Percentiles rank a stretch among this genome's conserved stretches.
Conservation (phyloP, 2,113 vertebrate species). For the Xerus inauris region DNA sequence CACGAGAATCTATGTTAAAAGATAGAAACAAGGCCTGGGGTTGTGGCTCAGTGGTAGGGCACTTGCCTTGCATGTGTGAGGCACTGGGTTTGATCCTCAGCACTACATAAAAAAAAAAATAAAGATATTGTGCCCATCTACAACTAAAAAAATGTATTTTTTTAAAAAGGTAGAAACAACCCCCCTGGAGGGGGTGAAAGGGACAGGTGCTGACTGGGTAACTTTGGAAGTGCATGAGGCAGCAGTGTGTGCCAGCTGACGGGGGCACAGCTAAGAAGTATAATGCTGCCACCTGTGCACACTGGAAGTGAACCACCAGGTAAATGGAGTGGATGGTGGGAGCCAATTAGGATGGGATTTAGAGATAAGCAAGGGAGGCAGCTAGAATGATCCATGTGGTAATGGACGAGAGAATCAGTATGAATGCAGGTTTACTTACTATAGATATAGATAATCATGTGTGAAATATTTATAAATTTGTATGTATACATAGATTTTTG, state of each 20-base stretch:
- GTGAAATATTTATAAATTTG: neutral
- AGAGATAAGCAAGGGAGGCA: neutral
- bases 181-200: too few relatives aligned
- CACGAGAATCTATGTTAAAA: neutral
- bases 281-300: neutral
- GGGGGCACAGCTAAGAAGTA: neutral
- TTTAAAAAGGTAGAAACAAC: neutral
- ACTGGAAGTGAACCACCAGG: neutral
- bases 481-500: neutral
- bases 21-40: neutral
- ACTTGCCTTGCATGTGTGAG: too few relatives aligned
- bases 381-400: neutral
- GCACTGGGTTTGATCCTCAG: too few relatives aligned
- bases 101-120: too few relatives aligned
- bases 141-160: too few relatives aligned
- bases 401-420: neutral
- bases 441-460: neutral
- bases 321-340: neutral
- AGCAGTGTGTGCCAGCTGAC: neutral
- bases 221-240: too few relatives aligned
- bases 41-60: too few relatives aligned
- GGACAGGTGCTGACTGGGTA: neutral
- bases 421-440: neutral
- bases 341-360: neutral
- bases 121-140: too few relatives aligned